A percentile compares a stretch with the other conserved stretches of the same genome.
These are phyloP conservation scores for Drosophila elegans DNA, from an alignment of 1,140 invertebrate genomes.

Conservation along the genomic window DNA sequence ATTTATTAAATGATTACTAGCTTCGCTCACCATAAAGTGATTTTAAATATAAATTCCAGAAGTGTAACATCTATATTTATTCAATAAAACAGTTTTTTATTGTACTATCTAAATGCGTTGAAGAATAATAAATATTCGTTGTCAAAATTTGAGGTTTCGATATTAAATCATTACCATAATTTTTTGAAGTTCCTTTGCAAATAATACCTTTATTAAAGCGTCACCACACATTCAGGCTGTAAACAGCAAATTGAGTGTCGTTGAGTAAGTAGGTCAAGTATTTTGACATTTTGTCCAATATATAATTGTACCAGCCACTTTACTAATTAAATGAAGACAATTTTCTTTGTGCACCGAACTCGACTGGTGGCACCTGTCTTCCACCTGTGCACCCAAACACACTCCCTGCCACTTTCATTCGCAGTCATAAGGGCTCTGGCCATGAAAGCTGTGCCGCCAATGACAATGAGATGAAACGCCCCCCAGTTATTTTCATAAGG, in stretches of 20 bases:
- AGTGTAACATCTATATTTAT: too few species aligned
- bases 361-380: conserved; percentile 11
- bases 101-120: too few species aligned
- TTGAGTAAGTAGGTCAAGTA: conserved; percentile 40
- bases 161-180: too few species aligned
- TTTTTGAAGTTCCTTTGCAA: too few species aligned
- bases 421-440: conserved; percentile 7
- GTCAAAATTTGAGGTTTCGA: too few species aligned
- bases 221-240: background rate
- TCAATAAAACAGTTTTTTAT: too few species aligned
- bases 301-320: conserved; percentile 57
- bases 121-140: too few species aligned
- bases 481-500: conserved; percentile 17
- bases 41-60: too few species aligned
- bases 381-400: conserved; percentile 19
- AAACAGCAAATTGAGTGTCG: conserved; percentile 18
- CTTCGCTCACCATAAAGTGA: too few species aligned
- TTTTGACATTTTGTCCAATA: conserved; percentile 41
- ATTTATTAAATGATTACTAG: too few species aligned
- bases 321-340: conserved; percentile 58
- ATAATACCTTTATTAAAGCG: too few species aligned
- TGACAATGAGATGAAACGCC: conserved; percentile 38
- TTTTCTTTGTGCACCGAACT: conserved; percentile 23
- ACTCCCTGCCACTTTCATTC: conserved; percentile 1
- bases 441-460: conserved; percentile 23